Evolutionary conservation across 2,888 invertebrate species (phyloP), one percentile per base, ranked within the genome.

Genomic region (Beris morrisii): DNA sequence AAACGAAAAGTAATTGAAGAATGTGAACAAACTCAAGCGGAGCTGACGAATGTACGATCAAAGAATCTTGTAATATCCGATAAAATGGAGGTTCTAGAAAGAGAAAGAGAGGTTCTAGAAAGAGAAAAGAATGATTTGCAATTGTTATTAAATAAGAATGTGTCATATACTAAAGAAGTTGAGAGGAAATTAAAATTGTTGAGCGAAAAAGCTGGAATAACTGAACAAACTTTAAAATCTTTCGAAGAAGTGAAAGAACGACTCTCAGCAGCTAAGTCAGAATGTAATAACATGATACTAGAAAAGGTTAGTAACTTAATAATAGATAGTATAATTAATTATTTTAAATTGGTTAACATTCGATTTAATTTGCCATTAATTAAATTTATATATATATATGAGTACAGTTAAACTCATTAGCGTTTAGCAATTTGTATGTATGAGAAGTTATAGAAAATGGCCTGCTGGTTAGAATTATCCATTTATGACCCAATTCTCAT

Each of bases 11-110:
- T 54, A 11, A 46, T 32, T 45, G 38, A 59, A 11, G 59, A 59
- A 30, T 46, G 52, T 31, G 54, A 28, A 6, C 12, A 45, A 9
- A 54, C 53, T 5, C 30, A 52, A 4, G 44, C 64, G 4, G 53
- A 64, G 22, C n/a, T 64, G 32, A 64, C 64, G 5, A 55, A 46
- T 31, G 54, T 64, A 4, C 44, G 55, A 6, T 64, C 64, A n/a
- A 6, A 64, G 43, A 64, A 64, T 44, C 31, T 64, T 6, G 44
- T 64, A 7, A n/a, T 64, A 28, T 67, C 55, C 7, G 63, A 65
- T 32, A 69, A 72, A 64, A 44, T 74, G 4, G 45, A 58, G 1
- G 44, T 22, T 6, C 55, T 74, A 5, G 67, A 53, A 13, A 22
- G 6, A 13, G 22, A 53, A n/a, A 53, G n/a, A n/a, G 45, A 58